Percentiles rank a stretch among this genome's conserved stretches.
phyloP scores from a whole-genome alignment of 2,797 vertebrate genomes.

The Distichodus sexfasciatus region DNA sequence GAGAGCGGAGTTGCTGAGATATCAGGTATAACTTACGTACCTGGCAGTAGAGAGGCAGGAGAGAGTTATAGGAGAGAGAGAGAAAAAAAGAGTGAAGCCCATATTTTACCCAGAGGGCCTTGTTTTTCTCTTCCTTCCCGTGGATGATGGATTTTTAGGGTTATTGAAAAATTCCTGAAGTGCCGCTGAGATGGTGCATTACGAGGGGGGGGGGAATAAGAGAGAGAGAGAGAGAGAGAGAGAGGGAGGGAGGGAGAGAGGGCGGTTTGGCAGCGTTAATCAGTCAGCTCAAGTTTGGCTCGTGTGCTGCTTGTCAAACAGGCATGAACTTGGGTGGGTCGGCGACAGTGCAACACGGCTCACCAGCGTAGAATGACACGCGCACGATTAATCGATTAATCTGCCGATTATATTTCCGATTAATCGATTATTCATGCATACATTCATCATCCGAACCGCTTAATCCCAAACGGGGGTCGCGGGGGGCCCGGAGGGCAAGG shows the following conservation, averaged over 20 bases:
- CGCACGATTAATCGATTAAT: no score
- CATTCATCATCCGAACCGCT: no score
- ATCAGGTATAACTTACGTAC: conserved; percentile 3
- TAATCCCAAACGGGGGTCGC: no score
- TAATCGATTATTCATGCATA: no score
- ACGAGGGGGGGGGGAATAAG: conserved; percentile 17
- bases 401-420: no score
- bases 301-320: neutral
- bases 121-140: conserved; percentile 32
- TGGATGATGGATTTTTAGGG: conserved; percentile 42
- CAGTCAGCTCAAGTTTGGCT: conserved; percentile 31
- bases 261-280: conserved; percentile 7
- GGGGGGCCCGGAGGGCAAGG: no score
- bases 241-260: neutral
- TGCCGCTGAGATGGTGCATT: conserved; percentile 39
- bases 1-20: neutral
- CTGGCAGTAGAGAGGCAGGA: neutral
- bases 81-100: neutral
- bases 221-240: neutral
- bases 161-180: conserved; percentile 53
- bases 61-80: neutral
- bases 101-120: conserved; percentile 2
- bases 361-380: conserved; percentile 2
- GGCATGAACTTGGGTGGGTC: neutral
- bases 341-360: neutral